Conservation (phyloP, 2,113 vertebrate species). For the Lota lota region DNA sequence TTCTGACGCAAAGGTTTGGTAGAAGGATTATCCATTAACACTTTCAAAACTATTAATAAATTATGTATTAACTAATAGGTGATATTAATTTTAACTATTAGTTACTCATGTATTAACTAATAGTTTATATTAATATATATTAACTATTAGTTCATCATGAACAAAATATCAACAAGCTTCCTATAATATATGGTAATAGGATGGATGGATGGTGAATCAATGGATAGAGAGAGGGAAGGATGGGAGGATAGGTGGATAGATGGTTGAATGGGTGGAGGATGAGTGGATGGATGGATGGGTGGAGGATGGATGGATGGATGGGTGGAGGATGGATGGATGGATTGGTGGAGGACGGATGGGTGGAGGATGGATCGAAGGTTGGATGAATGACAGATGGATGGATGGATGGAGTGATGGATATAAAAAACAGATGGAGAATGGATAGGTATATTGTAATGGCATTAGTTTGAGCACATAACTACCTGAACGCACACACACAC, state of each 20-base stretch:
- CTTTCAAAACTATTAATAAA: not conserved
- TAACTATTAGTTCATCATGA: too few species aligned
- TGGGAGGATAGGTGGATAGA: not conserved
- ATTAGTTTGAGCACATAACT: not conserved
- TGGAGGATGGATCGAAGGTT: not conserved
- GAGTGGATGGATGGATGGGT: not conserved
- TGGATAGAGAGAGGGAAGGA: not conserved
- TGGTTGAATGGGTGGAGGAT: conserved; percentile 2
- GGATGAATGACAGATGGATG: not conserved
- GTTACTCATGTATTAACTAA: too few species aligned
- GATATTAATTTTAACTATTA: too few species aligned
- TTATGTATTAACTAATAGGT: too few species aligned
- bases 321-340: not conserved
- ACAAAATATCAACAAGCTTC: too few species aligned
- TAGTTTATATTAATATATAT: too few species aligned
- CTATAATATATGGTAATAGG: not conserved
- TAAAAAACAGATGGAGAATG: not conserved
- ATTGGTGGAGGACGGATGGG: not conserved
- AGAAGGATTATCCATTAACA: too few species aligned
- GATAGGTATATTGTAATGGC: not conserved
- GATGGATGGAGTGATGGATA: not conserved
- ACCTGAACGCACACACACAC: too few species aligned
- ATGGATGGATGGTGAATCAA: not conserved
- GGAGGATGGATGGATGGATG: not conserved
- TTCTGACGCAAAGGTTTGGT: too few species aligned